These are phyloP conservation scores for Drosophila bipectinata DNA, from an alignment of 1,140 invertebrate genomes.

Conservation along the genomic window DNA sequence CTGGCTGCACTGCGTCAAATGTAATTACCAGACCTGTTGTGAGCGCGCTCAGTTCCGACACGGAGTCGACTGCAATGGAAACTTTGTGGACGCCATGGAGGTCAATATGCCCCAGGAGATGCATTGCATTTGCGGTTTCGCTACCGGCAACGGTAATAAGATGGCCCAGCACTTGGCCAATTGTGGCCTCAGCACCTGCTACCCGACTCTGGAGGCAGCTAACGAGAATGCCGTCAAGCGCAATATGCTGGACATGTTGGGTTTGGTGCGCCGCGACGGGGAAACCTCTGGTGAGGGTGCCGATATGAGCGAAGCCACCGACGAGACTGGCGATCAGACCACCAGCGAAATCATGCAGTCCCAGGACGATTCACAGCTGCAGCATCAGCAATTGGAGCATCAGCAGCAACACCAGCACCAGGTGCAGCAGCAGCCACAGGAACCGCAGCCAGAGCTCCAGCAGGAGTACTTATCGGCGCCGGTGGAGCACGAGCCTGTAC, in stretches of 20 bases:
- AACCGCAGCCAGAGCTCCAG: constrained; percentile 38
- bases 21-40: constrained; percentile 91
- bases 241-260: constrained; percentile 86
- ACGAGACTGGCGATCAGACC: constrained; percentile 37
- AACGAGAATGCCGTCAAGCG: constrained; percentile 85
- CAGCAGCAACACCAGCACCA: constrained; percentile 39
- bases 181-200: constrained; percentile 87
- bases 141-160: constrained; percentile 87
- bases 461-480: constrained; percentile 42
- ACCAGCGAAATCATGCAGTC: constrained; percentile 29
- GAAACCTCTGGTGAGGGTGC: constrained; percentile 67
- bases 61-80: constrained; percentile 86
- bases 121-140: constrained; percentile 91
- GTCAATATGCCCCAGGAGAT: constrained; percentile 86
- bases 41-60: constrained; percentile 90
- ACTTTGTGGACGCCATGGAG: constrained; percentile 83
- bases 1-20: constrained; percentile 89
- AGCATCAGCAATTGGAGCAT: constrained; percentile 30
- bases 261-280: constrained; percentile 84
- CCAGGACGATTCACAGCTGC: constrained; percentile 22
- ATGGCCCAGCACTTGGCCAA: constrained; percentile 87
- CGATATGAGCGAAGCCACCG: constrained; percentile 46
- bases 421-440: constrained; percentile 14
- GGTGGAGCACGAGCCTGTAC: constrained; percentile 40
- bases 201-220: constrained; percentile 86